phyloP scores from a whole-genome alignment of 2,888 invertebrate genomes.

The Dolichomitus sp. region DNA sequence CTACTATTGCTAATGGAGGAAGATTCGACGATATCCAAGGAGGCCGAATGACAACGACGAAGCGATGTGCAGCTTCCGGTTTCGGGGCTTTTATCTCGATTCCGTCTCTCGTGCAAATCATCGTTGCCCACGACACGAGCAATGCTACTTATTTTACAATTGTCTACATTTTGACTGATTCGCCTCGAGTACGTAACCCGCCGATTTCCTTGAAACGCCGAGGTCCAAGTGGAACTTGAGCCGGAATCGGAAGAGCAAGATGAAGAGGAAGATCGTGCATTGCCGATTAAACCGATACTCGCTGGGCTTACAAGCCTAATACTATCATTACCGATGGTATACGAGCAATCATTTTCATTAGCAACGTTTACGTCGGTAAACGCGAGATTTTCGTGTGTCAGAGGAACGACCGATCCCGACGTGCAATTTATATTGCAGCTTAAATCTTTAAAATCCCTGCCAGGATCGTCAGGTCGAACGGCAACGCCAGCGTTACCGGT shows the following conservation, averaged over 20 bases:
- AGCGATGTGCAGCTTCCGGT: slow-evolving; percentile 75
- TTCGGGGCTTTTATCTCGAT: slow-evolving; percentile 33
- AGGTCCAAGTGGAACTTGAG: slow-evolving; percentile 22
- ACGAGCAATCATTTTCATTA: slow-evolving; percentile 25
- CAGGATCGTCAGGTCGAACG: slow-evolving; percentile 10
- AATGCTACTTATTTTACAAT: slow-evolving; percentile 51
- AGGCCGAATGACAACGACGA: slow-evolving; percentile 88
- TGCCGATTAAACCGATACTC: slow-evolving; percentile 47
- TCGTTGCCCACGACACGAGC: slow-evolving; percentile 26
- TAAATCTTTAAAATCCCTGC: slow-evolving; percentile 44
- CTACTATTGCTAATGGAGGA: slow-evolving; percentile 81
- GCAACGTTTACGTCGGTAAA: slow-evolving; percentile 28
- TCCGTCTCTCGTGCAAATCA: slow-evolving; percentile 13
- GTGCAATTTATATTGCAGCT: neutral
- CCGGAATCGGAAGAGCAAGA: slow-evolving; percentile 27
- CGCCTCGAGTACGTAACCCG: slow-evolving; percentile 47
- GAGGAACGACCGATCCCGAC: neutral
- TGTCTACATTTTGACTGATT: slow-evolving; percentile 28
- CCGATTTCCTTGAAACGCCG: slow-evolving; percentile 41
- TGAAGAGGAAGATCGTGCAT: slow-evolving; percentile 59
- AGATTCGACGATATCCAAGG: slow-evolving; percentile 89
- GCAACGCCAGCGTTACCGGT: slow-evolving; percentile 63
- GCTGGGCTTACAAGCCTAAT: slow-evolving; percentile 71
- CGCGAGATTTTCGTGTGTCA: slow-evolving; percentile 1
- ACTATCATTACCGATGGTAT: slow-evolving; percentile 63